phyloP scores from a whole-genome alignment of 2,113 vertebrate species.

The Morone saxatilis region DNA sequence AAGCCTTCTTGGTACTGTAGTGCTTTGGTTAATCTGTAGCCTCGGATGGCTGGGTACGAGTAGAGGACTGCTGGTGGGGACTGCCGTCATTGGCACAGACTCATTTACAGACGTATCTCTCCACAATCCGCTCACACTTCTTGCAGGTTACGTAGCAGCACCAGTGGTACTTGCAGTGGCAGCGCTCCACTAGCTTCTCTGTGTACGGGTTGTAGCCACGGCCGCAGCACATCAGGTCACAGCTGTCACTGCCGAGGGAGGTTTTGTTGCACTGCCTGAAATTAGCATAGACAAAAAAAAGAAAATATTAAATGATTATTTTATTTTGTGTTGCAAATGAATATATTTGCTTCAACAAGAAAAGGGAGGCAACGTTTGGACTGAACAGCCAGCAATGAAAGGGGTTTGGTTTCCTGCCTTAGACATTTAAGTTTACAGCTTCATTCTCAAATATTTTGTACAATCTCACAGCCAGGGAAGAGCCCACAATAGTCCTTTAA shows the following conservation, averaged over 20 bases:
- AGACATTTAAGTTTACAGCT: constrained; percentile 52
- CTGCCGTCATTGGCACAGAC: not conserved
- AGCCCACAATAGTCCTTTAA: constrained; percentile 61
- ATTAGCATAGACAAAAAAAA: constrained; percentile 8
- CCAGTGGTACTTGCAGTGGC: constrained; percentile 99
- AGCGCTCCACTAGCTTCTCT: constrained; percentile 95
- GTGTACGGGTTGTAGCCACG: constrained; percentile 98
- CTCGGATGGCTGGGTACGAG: constrained; percentile 25
- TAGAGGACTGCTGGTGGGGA: constrained; percentile 2
- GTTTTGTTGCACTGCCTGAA: constrained; percentile 98
- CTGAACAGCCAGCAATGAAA: constrained; percentile 2
- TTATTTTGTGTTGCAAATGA: not conserved
- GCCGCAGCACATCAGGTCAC: constrained; percentile 98
- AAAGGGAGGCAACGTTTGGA: not conserved
- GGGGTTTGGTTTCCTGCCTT: not conserved
- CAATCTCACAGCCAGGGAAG: constrained; percentile 18
- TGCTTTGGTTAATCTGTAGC: constrained; percentile 81
- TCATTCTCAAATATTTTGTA: constrained; percentile 45
- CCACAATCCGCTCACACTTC: constrained; percentile 94
- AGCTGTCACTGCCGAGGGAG: constrained; percentile 96
- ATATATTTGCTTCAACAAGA: not conserved
- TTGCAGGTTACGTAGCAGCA: constrained; percentile 99
- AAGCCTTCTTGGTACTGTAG: constrained; percentile 75
- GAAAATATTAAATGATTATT: not conserved
- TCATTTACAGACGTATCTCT: constrained; percentile 99